phyloP scores from a whole-genome alignment of 1,140 invertebrate genomes.

The Globodera ellingtonae region DNA sequence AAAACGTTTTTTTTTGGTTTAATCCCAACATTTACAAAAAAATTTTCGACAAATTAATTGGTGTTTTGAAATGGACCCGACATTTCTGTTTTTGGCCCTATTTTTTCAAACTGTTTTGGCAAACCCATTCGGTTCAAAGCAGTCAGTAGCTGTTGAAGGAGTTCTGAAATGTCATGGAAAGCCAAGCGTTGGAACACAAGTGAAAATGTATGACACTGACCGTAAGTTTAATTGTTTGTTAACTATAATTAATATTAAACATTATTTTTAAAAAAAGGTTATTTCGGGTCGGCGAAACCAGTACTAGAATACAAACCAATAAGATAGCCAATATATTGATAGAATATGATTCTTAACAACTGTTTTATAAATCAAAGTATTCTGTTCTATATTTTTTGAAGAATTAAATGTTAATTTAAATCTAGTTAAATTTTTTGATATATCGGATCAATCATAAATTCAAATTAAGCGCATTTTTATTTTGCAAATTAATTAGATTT shows the following conservation, averaged over 20 bases:
- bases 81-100: too few relatives aligned
- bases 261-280: too few relatives aligned
- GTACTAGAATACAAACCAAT: too few relatives aligned
- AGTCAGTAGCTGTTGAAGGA: conserved; percentile 21
- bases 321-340: too few relatives aligned
- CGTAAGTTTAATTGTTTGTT: conserved; percentile 29
- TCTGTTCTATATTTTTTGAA: neutral
- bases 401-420: too few relatives aligned
- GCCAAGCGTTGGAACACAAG: conserved; percentile 45
- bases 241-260: conserved; percentile 4
- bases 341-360: too few relatives aligned
- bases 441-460: neutral
- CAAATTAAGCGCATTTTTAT: neutral
- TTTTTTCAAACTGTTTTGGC: neutral
- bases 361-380: too few relatives aligned
- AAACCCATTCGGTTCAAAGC: neutral
- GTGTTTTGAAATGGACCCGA: too few relatives aligned
- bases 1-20: too few relatives aligned
- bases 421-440: conserved; percentile 15
- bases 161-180: conserved; percentile 42
- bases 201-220: conserved; percentile 43
- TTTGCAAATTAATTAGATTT: neutral
- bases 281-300: too few relatives aligned
- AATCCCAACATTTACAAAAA: too few relatives aligned
- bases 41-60: too few relatives aligned